Evolutionary conservation across 2,888 invertebrate genomes (phyloP), one percentile per base, ranked within the genome.

Genomic region (Tortricodes alternella): DNA sequence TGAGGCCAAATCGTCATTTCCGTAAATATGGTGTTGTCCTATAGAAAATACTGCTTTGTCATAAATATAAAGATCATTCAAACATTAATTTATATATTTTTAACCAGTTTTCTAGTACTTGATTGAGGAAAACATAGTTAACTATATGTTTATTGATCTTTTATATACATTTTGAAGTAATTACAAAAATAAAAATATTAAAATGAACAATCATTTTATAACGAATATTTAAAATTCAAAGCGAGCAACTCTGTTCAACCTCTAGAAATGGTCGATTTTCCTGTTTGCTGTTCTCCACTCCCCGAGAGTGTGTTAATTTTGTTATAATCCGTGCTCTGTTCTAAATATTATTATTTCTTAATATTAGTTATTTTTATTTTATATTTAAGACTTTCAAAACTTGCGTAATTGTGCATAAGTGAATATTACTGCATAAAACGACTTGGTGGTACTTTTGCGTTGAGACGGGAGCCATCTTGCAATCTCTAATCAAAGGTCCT

Each of bases 401-500:
- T 74, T 71, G 66, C 71, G 64, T 71, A 70, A 72, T 73, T 71
- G 73, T 68, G 75, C 70, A 66, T 74, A 77, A 78, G 76, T 74
- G 63, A 77, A 69, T 76, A 85, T 76, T 83, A 78, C 77, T 84
- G 74, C 83, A 83, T 81, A 82, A 89, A 89, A 89, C 94, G 94
- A 94, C 92, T 88, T 89, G 92, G 94, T 93, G 92, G 94, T 94
- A 92, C 92, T 92, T 92, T 93, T 93, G 93, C 93, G 93, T 94
- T 94, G 93, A 94, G 94, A 93, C 93, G 94, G 94, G 93, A 93
- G 95, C 95, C 95, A 95, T 95, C 94, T 95, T 95, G 94, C 94
- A 94, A 94, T 94, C 94, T 94, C 93, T 94, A 94, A 94, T 94
- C 94, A 94, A 94, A 94, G 94, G 94, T 94, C 94, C 93, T 94